A percentile compares a stretch with the other conserved stretches of the same genome.
phyloP scores from a whole-genome alignment of 1,140 invertebrate species.

The Bombus consobrinus region DNA sequence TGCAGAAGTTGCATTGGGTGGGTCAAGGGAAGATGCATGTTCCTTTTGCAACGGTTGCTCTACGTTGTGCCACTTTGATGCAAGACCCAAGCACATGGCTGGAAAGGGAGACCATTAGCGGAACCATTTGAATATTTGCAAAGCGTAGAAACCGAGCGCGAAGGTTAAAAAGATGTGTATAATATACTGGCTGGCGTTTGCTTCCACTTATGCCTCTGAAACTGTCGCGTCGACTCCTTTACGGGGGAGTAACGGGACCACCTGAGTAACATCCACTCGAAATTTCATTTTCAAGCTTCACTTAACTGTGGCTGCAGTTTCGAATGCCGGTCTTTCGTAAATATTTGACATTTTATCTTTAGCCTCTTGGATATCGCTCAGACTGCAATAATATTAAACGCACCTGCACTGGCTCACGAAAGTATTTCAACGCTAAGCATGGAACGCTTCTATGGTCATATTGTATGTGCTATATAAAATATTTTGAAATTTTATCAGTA shows the following conservation, averaged over 20 bases:
- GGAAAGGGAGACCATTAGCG: constrained; percentile 78
- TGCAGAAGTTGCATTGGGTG: constrained; percentile 65
- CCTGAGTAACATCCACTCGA: constrained; percentile 67
- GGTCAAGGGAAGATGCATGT: constrained; percentile 77
- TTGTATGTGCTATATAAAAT: too few species aligned
- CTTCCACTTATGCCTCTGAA: constrained; percentile 74
- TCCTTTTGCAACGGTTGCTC: constrained; percentile 68
- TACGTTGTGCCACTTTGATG: constrained; percentile 77
- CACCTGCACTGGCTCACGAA: neutral
- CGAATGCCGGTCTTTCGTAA: constrained; percentile 29
- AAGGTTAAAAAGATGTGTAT: constrained; percentile 79
- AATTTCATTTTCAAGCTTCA: constrained; percentile 68
- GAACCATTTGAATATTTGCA: constrained; percentile 82
- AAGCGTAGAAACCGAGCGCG: constrained; percentile 75
- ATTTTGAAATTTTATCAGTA: too few species aligned
- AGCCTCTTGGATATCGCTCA: neutral
- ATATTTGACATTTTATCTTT: constrained; percentile 5
- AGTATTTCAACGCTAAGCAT: too few species aligned
- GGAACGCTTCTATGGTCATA: too few species aligned
- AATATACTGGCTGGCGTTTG: constrained; percentile 77
- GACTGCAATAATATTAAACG: neutral
- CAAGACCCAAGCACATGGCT: constrained; percentile 68
- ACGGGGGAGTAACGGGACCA: constrained; percentile 68
- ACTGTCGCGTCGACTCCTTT: constrained; percentile 70
- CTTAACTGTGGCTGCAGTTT: neutral